Base-by-base conservation (phyloP, 2,797 vertebrate genomes). In the Phoebastria nigripes region DNA sequence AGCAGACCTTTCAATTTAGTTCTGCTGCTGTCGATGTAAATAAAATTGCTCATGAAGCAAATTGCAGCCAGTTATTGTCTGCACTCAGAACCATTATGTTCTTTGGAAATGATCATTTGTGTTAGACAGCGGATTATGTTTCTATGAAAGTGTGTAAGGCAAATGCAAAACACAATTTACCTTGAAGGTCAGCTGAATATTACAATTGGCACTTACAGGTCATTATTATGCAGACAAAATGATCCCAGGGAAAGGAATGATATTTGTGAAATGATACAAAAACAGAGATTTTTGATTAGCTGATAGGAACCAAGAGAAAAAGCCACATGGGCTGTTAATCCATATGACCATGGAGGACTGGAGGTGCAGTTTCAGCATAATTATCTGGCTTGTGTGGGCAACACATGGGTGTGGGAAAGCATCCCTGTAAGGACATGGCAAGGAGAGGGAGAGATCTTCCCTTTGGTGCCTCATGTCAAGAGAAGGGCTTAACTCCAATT, bases 31-130 rank as follows among this genome's bases (percentile, higher is more conserved):
- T 92, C 41, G 4, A 95, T 96, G 93, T 96, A 97, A 97, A 97
- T 97, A 97, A 97, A 97, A 97, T 94, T 96, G 96, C 94, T 93
- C 97, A 95, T 96, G 96, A 96, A 96, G 96, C 97, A 97, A 97
- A 97, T 96, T 96, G 90, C 79, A 93, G 89, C 56, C 85, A 82
- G 93, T 96, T 97, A 97, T 95, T 97, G 93, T 93, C 89, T 94
- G 89, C 87, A 91, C 81, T 96, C 92, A 83, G 76, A 95, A 87
- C 89, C 93, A 96, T 97, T 95, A 95, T 90, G 82, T 90, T 95
- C 94, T 93, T 93, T 95, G 89, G 87, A 96, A 97, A 96, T 84
- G 44, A 90, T 96, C 87, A 91, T 97, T 97, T 97, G 90, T 97
- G 90, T 94, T 95, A 96, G 93, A 72, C 84, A 93, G 78, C 9